phyloP scores from a whole-genome alignment of 2,113 vertebrate species.

The Felis catus region DNA sequence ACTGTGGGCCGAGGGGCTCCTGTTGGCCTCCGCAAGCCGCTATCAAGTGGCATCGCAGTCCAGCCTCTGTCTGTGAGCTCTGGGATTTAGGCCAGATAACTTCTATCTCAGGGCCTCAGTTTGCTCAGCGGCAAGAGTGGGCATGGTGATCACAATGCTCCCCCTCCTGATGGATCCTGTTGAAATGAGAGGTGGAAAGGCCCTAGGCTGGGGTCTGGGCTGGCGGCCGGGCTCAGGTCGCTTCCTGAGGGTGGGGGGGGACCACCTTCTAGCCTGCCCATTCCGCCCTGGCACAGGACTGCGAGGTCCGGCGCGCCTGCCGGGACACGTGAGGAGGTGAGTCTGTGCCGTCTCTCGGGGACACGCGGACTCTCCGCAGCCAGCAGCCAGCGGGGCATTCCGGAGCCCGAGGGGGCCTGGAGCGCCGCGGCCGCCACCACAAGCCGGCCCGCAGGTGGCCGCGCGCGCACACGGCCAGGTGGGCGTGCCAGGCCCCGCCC shows the following conservation, averaged over 20 bases:
- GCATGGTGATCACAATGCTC: not conserved
- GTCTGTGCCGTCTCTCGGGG: not conserved
- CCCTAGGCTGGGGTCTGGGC: not conserved
- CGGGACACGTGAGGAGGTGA: not conserved
- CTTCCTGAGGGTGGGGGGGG: not conserved
- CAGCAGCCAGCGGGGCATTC: not conserved
- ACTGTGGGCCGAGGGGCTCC: not conserved
- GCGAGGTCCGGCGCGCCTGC: not conserved
- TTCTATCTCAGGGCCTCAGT: not conserved
- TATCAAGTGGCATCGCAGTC: not conserved
- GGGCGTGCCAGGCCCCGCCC: slow-evolving; percentile 71
- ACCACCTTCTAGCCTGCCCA: not conserved
- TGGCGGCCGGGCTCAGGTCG: not conserved
- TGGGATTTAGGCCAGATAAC: not conserved
- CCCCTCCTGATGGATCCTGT: not conserved
- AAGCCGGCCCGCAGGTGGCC: not conserved
- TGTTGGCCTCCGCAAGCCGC: not conserved
- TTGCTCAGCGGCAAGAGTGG: not conserved
- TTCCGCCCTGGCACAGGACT: not conserved
- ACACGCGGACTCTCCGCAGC: not conserved
- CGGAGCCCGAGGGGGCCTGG: not conserved
- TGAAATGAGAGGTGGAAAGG: not conserved
- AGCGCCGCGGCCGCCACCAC: not conserved
- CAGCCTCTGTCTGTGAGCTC: not conserved
- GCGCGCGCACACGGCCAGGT: slow-evolving; percentile 11